phyloP scores from a whole-genome alignment of 2,888 invertebrate species.

The Octonoba sinensis region DNA sequence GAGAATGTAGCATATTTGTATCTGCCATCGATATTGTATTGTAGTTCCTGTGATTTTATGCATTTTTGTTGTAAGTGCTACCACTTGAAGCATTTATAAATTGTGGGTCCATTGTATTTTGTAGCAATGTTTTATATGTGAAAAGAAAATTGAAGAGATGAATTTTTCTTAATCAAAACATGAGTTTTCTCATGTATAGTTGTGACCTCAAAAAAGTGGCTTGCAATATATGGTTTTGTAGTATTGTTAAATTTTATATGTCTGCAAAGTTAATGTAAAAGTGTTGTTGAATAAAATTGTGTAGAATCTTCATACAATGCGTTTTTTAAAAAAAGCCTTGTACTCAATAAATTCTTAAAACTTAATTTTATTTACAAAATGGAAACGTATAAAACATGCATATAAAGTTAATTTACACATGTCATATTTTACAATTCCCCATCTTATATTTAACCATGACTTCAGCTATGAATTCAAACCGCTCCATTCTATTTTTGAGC shows the following conservation, averaged over 20 bases:
- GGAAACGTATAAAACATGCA: neutral
- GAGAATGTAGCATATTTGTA: conserved; percentile 64
- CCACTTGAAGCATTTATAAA: conserved; percentile 65
- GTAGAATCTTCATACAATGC: conserved; percentile 28
- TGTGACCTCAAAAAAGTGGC: conserved; percentile 65
- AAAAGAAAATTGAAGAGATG: conserved; percentile 58
- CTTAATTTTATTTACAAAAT: neutral
- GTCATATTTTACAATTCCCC: conserved; percentile 40
- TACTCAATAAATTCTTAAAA: too few relatives aligned
- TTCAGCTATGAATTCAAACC: conserved; percentile 66
- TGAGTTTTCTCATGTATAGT: conserved; percentile 64
- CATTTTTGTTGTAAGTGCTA: conserved; percentile 59
- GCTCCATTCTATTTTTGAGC: conserved; percentile 60
- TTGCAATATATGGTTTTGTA: conserved; percentile 64
- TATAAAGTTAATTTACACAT: neutral
- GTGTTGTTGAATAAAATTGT: conserved; percentile 65
- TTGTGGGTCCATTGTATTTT: conserved; percentile 65
- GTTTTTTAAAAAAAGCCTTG: too few relatives aligned
- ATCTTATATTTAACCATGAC: conserved; percentile 65
- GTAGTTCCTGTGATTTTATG: conserved; percentile 65
- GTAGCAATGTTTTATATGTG: conserved; percentile 65
- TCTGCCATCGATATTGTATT: conserved; percentile 64
- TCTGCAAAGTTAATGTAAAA: conserved; percentile 63
- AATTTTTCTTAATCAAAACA: conserved; percentile 60
- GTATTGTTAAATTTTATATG: conserved; percentile 64